phyloP scores from a whole-genome alignment of 1,140 invertebrate species.

The Conopomorpha cramerella region DNA sequence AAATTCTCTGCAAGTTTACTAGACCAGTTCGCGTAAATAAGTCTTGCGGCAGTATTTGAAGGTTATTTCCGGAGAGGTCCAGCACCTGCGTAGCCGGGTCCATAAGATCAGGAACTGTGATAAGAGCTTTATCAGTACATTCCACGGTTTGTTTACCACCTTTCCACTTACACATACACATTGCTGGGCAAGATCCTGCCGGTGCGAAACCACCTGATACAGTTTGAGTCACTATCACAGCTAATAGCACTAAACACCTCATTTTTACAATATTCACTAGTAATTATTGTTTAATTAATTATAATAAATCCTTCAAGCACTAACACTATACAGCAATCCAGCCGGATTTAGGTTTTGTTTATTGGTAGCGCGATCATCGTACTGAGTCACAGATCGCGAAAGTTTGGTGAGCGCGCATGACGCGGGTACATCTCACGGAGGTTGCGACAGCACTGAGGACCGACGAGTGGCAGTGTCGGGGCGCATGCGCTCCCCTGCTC shows the following conservation, averaged over 20 bases:
- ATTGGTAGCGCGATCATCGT: conserved; percentile 31
- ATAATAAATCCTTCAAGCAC: conserved; percentile 6
- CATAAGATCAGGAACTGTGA: conserved; percentile 79
- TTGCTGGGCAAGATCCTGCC: conserved; percentile 69
- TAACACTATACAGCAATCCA: conserved; percentile 11
- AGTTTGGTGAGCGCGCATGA: conserved; percentile 44
- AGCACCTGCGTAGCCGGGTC: conserved; percentile 88
- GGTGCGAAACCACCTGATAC: conserved; percentile 37
- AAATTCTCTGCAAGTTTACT: conserved; percentile 85
- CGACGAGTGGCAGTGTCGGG: no score
- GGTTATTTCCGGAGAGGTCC: conserved; percentile 84
- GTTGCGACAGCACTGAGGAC: conserved; percentile 43
- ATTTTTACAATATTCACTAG: no score
- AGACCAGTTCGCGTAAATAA: conserved; percentile 79
- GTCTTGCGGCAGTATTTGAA: conserved; percentile 79
- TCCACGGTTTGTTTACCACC: conserved; percentile 89
- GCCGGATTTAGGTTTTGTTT: conserved; percentile 4
- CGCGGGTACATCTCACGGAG: conserved; percentile 28
- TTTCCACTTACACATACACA: conserved; percentile 91
- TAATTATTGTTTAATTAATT: no score
- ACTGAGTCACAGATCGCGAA: conserved; percentile 57
- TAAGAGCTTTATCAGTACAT: conserved; percentile 79
- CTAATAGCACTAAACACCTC: conserved; percentile 46
- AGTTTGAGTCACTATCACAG: conserved; percentile 36
- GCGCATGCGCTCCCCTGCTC: conserved; percentile 40